A percentile compares a stretch with the other conserved stretches of the same genome.
These are phyloP conservation scores for Chionomys nivalis DNA, from an alignment of 2,113 vertebrate species.

Conservation along the genomic window DNA sequence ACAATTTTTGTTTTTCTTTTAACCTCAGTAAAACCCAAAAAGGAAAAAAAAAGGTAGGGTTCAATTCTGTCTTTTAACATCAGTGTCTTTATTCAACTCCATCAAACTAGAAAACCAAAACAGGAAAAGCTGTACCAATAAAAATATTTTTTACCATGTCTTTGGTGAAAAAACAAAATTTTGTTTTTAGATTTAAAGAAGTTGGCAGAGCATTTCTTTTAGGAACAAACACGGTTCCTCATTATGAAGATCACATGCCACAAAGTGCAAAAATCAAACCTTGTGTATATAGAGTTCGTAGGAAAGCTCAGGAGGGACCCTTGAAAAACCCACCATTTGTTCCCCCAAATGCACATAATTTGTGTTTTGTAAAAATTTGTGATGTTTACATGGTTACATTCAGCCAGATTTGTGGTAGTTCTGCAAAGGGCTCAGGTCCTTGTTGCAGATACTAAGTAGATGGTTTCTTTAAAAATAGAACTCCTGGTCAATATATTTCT, in stretches of 20 bases:
- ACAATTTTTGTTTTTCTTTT: neutral
- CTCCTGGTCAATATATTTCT: neutral
- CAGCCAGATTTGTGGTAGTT: neutral
- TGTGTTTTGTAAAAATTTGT: neutral
- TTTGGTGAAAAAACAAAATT: conserved; percentile 26
- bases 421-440: neutral
- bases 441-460: neutral
- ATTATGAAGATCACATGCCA: neutral
- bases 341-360: neutral
- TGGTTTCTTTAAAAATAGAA: conserved; percentile 20
- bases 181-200: neutral
- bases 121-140: neutral
- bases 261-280: neutral
- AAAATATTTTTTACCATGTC: conserved; percentile 10
- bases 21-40: neutral
- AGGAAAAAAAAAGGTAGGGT: neutral
- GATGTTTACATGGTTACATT: neutral
- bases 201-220: neutral
- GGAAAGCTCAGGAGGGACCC: neutral
- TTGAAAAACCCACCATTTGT: neutral
- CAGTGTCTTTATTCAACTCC: neutral
- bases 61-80: neutral
- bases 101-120: conserved; percentile 18
- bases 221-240: neutral
- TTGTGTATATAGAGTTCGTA: neutral